Base-by-base conservation (phyloP, 2,888 invertebrate genomes). In the Agrochola macilenta region DNA sequence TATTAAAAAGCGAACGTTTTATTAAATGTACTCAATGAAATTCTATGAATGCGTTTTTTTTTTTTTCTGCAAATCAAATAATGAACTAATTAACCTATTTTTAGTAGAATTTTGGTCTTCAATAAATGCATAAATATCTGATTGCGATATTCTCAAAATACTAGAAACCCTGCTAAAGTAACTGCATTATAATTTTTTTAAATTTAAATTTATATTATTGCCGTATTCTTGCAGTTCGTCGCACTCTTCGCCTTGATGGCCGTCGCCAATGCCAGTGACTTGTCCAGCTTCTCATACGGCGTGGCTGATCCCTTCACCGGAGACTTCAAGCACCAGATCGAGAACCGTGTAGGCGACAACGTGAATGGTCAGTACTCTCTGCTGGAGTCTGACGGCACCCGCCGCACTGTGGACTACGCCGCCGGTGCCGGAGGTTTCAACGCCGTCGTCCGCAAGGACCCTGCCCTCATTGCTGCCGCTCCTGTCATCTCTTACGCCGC, bases 341-440 rank as follows among this genome's bases (percentile, higher is more conserved):
- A 93, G 87, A 87, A 85, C 65, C 92, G 93, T 69, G 87, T 87
- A 14, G 91, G 90, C 2, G 39, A 87, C 84, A 90, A 92, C 83
- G 92, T 92, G 69, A 84, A 89, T 76, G 92, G 91, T 26, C 92
- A 92, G 81, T 92, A 92, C 89, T 92, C 97, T 68, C 93, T 97
- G 70, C 89, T 94, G 78, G 97, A 97, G 73, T 91, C 97, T 68
- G 97, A 97, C 87, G 97, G 97, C 87, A 95, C 95, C 70, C 94
- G 94, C 81, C 95, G 97, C 82, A 96, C 94, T 49, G 97, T 97
- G 3, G 97, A 97, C 92, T 97, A 97, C 92, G 95, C 95, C 35
- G 96, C 97, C 30, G 97, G 97, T 70, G 94, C 95, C 80, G 93
- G 91, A 79, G 97, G 97, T 20, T 97, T 97, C 94, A 97, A 97